Base-by-base conservation (phyloP, 2,113 vertebrate species). In the Xyrauchen texanus region DNA sequence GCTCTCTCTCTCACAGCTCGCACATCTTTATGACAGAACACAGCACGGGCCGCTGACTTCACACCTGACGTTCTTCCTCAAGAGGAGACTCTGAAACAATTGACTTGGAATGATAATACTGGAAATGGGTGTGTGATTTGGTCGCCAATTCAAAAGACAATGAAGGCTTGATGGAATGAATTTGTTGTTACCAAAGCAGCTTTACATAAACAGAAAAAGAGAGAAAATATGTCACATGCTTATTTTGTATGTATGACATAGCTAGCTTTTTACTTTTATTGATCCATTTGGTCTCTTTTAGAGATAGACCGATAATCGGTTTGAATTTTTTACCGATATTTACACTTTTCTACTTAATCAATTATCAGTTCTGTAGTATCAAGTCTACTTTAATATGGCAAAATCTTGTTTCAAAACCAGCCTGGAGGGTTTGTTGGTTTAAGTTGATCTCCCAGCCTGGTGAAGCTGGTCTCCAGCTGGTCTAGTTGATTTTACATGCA, bases 181-280 rank as follows among this genome's bases (percentile, higher is more conserved):
- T 92, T 95, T 12, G 95, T 96, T 96, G 95, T 98, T 96, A 98
- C 97, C 97, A 98, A 99, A 99, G 97, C 95, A 96, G 96, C 96
- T 98, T 97, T 96, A 94, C 87, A 92, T 96, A 93, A 88, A 88
- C 81, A 81, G 21, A 34, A 34, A 34, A 34, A 34, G 62, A 78
- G 81, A 15, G 74, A 63, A 34, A 91, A 94, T 91, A 94, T 95
- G 95, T 95, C 96, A 95, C 96, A 96, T 98, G 96, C 96, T 97
- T 98, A 94, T 96, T 98, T 97, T 97, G 96, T 98, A 98, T 95
- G 96, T 98, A 97, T 94, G 94, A 94, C 94, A 95, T 95, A 94
- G 93, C 94, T 94, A 96, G 95, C 94, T 96, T 97, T 95, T 96
- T 96, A 95, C 96, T 95, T 95, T 94, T 34, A 34, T 34, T 34